Evolutionary conservation across 2,888 invertebrate species (phyloP).

Genomic region (Pristionchus exspectatus): DNA sequence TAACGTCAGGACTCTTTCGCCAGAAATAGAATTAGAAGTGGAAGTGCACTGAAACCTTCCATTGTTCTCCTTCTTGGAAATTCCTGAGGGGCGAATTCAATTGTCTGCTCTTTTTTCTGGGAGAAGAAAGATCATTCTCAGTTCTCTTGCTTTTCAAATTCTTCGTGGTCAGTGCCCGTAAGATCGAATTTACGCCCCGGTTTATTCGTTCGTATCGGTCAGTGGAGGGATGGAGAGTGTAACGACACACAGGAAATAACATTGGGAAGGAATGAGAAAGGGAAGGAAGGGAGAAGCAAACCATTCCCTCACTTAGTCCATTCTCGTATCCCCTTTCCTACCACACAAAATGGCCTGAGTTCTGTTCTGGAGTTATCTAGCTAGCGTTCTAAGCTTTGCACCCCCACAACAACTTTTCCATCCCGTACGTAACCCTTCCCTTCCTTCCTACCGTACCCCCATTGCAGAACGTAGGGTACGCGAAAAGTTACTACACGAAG

Average conservation of each 20-base stretch:
- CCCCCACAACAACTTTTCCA: neutral
- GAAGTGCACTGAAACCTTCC: neutral
- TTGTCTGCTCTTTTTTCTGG: neutral
- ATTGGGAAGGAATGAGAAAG: neutral
- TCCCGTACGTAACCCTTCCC: neutral
- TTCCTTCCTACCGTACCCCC: neutral
- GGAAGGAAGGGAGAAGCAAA: slow-evolving; percentile 10
- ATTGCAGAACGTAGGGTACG: slow-evolving; percentile 18
- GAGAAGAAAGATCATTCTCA: slow-evolving; percentile 16
- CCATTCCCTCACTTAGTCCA: slow-evolving; percentile 5
- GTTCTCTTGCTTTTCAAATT: neutral
- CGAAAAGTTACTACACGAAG: slow-evolving; percentile 16
- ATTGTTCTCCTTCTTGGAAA: neutral
- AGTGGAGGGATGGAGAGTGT: slow-evolving; percentile 37
- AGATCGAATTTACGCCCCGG: slow-evolving; percentile 49
- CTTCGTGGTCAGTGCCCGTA: slow-evolving; percentile 30
- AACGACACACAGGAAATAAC: slow-evolving; percentile 29
- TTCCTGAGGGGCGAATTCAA: neutral
- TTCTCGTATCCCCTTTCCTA: neutral
- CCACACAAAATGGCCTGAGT: neutral
- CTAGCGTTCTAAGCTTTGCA: neutral
- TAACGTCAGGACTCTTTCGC: too few species aligned
- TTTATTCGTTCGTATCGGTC: slow-evolving; percentile 31
- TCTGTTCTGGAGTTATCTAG: neutral
- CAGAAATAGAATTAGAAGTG: neutral